phyloP scores from a whole-genome alignment of 2,113 vertebrate genomes.

The Rhodinocichla rosea region DNA sequence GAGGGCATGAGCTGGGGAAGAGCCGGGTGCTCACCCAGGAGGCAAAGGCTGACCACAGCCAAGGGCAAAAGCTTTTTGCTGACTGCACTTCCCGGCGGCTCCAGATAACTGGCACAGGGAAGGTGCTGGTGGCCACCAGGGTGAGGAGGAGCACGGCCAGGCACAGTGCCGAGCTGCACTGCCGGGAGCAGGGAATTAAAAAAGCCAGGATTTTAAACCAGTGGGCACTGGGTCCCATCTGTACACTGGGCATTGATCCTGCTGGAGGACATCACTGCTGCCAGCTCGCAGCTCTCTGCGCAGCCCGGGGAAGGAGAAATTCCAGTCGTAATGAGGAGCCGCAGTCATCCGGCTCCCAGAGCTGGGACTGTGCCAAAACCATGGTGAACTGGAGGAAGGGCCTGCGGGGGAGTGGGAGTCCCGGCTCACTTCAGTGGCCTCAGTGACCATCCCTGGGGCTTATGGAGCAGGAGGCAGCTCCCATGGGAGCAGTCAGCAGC shows the following conservation, averaged over 20 bases:
- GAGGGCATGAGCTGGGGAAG: background rate
- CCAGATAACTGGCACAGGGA: background rate
- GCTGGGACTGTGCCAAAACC: slow-evolving; percentile 42
- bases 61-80: background rate
- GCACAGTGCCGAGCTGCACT: background rate
- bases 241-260: background rate
- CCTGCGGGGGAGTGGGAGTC: background rate
- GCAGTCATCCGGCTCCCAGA: slow-evolving; percentile 22
- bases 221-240: background rate
- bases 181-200: background rate
- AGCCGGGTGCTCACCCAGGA: background rate
- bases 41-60: background rate
- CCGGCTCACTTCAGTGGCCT: background rate
- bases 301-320: slow-evolving; percentile 3
- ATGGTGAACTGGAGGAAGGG: background rate
- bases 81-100: fast-evolving
- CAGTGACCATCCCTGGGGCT: background rate
- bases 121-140: background rate
- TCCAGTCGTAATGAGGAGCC: background rate
- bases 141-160: background rate
- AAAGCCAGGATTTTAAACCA: background rate
- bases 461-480: background rate
- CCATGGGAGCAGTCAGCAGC: background rate
- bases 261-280: background rate
- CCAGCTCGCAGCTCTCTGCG: background rate